Conservation (phyloP, 2,797 vertebrate genomes). For the Cyclopterus lumpus region DNA sequence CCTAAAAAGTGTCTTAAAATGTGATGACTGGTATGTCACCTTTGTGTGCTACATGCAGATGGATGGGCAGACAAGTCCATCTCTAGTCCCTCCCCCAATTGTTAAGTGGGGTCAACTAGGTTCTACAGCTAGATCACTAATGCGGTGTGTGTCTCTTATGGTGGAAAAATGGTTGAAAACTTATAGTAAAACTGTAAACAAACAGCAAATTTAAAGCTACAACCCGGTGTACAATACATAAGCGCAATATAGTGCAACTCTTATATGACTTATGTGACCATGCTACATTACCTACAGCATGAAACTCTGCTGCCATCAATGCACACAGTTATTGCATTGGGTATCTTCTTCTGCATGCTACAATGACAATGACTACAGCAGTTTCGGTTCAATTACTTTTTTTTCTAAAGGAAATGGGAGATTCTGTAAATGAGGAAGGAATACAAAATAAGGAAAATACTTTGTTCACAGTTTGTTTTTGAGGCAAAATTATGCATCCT, state of each 20-base stretch:
- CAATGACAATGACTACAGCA: background rate
- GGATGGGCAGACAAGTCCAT: conserved; percentile 3
- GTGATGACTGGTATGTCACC: conserved; percentile 20
- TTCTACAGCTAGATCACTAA: conserved; percentile 5
- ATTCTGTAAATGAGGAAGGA: background rate
- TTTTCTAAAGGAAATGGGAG: background rate
- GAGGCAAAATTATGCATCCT: background rate
- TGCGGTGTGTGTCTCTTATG: background rate
- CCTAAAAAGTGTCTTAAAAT: conserved; percentile 31
- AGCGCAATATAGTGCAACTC: background rate
- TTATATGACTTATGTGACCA: background rate
- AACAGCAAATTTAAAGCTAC: background rate
- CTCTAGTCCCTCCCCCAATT: conserved; percentile 4
- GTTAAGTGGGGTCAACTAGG: background rate
- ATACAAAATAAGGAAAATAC: background rate
- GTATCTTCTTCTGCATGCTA: background rate
- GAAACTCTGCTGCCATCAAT: background rate
- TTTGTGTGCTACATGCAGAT: conserved; percentile 26
- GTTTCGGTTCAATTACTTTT: background rate
- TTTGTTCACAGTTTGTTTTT: background rate
- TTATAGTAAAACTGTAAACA: background rate
- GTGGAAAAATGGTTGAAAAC: background rate
- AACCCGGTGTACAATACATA: background rate
- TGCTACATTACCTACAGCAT: conserved; percentile 10
- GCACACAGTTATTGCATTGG: background rate